Evolutionary conservation across 2,113 vertebrate genomes (phyloP).

Genomic region (Sphaerodactylus townsendi): DNA sequence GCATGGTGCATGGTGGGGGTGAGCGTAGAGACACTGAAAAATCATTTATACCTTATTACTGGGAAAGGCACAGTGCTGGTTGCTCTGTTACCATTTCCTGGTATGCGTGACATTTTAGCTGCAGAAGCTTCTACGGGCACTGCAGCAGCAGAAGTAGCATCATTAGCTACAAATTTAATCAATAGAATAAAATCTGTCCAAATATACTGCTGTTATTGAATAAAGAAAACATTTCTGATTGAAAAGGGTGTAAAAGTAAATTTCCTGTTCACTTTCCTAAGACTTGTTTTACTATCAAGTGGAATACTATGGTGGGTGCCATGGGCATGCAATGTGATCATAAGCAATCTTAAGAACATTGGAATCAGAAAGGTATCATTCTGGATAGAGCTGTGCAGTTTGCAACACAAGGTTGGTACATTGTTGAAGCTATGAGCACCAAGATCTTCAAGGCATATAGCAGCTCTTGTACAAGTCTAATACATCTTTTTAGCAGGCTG

Average conservation of each 20-base stretch:
- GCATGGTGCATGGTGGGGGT: not conserved
- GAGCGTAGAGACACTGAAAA: too few relatives aligned
- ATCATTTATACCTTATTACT: not conserved
- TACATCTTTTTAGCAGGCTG: not conserved
- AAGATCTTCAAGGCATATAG: not conserved
- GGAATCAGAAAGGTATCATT: too few relatives aligned
- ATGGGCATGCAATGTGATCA: not conserved
- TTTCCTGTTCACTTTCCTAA: slow-evolving; percentile 17
- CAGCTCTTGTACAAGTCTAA: not conserved
- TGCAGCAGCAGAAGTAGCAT: not conserved
- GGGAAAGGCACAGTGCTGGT: not conserved
- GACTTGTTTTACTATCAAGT: not conserved
- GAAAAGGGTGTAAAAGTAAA: not conserved
- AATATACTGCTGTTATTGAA: slow-evolving; percentile 18
- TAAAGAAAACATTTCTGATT: slow-evolving; percentile 52
- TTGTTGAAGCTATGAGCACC: not conserved
- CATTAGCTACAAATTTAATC: not conserved
- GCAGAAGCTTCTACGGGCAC: not conserved
- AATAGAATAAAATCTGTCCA: not conserved
- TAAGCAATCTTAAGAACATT: slow-evolving; percentile 8
- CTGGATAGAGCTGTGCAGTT: too few relatives aligned
- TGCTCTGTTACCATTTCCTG: not conserved
- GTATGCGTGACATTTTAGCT: not conserved
- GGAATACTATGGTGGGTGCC: too few relatives aligned
- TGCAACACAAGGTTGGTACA: not conserved